Base-by-base conservation (phyloP, 1,140 invertebrate species). In the Aphelinus certus region DNA sequence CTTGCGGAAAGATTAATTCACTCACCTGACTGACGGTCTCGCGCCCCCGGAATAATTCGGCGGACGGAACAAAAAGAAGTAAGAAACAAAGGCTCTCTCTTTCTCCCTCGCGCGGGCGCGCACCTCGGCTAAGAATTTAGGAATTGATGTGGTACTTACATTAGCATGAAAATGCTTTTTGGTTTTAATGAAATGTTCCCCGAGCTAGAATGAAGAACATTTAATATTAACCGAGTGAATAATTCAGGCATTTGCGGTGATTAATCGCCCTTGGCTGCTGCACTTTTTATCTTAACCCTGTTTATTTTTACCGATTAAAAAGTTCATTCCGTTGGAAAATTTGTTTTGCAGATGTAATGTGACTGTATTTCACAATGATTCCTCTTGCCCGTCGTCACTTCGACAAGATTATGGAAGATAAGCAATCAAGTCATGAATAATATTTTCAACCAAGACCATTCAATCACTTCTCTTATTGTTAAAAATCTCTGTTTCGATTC, bases 151-250 rank as follows among this genome's bases (percentile, higher is more conserved):
- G 75, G 64, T 55, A 67, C 62, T 76, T 71, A 67, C 47, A 76
- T 76, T 76, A 76, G 58, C 58, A 73, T 76, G 60, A 69, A 65
- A 72, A 72, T 76, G 75, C 65, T 73, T 64, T 76, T 73, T 61
- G 7, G 9, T 46, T 76, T 69, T 76, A 76, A 76, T 76, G 64
- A 76, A 76, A 76, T 66, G 47, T 60, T 66, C 26, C 9, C 3
- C 49, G 10, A 3, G 55, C 26, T 5, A 55, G 53, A 46, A 48
- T 43, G 53, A 65, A 71, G 48, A 70, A 71, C 43, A 66, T 76
- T 76, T 76, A 58, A 76, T 76, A 76, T 72, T 72, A 76, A 68
- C 64, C 58, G n/a, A 67, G 48, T 72, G 63, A 76, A 67, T 72
- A 76, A 76, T 68, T 71, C 53, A 2, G 49, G 26, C 64, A 72